phyloP scores from a whole-genome alignment of 2,888 invertebrate genomes.

The Rotaria macrura region DNA sequence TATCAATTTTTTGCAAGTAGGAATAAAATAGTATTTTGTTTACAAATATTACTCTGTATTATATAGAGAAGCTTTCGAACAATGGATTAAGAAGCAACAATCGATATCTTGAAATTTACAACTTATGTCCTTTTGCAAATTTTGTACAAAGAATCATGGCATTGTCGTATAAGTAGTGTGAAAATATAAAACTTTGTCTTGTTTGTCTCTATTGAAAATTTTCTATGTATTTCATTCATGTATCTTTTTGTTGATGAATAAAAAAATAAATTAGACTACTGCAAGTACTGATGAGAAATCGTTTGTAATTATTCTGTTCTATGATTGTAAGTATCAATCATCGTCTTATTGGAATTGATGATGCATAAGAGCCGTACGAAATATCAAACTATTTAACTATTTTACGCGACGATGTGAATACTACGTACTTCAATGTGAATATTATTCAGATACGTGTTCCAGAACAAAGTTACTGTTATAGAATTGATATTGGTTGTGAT shows the following conservation, averaged over 20 bases:
- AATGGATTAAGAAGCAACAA: background rate
- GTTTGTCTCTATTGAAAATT: no score
- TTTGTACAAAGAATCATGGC: background rate
- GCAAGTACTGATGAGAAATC: no score
- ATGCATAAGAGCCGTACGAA: no score
- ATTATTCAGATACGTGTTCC: no score
- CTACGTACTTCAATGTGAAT: no score
- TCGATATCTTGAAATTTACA: background rate
- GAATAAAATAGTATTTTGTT: background rate
- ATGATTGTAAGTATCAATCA: no score
- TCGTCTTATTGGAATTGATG: no score
- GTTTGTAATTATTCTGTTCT: no score
- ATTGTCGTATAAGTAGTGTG: background rate
- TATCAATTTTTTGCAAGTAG: background rate
- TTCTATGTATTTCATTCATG: background rate
- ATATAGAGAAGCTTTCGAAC: background rate
- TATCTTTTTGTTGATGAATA: background rate
- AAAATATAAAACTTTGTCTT: background rate
- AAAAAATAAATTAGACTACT: background rate
- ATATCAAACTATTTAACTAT: no score
- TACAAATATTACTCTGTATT: background rate
- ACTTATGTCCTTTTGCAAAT: background rate
- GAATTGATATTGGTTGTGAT: no score
- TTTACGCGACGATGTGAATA: no score
- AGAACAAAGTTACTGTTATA: no score